Percentiles rank a stretch among this genome's conserved stretches.
Conservation (phyloP, 2,888 invertebrate genomes). For the Platycheirus albimanus region DNA sequence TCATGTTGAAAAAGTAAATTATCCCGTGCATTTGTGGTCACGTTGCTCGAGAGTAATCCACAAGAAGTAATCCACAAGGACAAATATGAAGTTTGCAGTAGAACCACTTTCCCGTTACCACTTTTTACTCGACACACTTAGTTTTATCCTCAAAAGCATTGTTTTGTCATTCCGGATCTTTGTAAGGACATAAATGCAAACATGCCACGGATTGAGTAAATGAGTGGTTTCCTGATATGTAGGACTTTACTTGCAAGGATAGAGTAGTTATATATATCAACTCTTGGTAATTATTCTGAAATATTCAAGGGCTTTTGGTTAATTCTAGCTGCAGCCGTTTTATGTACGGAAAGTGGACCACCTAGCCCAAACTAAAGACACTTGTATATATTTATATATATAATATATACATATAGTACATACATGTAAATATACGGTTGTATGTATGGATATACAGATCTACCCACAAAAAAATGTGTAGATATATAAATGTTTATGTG, state of each 20-base stretch:
- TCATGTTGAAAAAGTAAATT: slow-evolving; percentile 55
- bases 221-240: slow-evolving; percentile 70
- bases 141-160: slow-evolving; percentile 66
- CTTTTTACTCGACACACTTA: slow-evolving; percentile 60
- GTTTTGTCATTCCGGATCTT: slow-evolving; percentile 72
- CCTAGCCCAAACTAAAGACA: slow-evolving; percentile 15
- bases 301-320: slow-evolving; percentile 68
- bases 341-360: slow-evolving; percentile 24
- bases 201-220: slow-evolving; percentile 71
- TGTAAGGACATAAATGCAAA: slow-evolving; percentile 70
- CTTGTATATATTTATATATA: not conserved
- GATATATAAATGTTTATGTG: no score
- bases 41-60: slow-evolving; percentile 56
- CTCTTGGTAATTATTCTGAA: slow-evolving; percentile 70
- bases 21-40: slow-evolving; percentile 61
- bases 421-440: no score
- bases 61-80: slow-evolving; percentile 63
- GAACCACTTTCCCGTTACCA: slow-evolving; percentile 61
- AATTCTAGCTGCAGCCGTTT: slow-evolving; percentile 49
- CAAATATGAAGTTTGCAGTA: slow-evolving; percentile 61
- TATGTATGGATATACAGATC: no score
- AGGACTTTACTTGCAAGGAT: slow-evolving; percentile 46
- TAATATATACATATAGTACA: no score
- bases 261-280: slow-evolving; percentile 51
- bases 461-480: no score